Evolutionary conservation across 2,888 invertebrate species (phyloP).

Genomic region (Plagiodera versicolora): DNA sequence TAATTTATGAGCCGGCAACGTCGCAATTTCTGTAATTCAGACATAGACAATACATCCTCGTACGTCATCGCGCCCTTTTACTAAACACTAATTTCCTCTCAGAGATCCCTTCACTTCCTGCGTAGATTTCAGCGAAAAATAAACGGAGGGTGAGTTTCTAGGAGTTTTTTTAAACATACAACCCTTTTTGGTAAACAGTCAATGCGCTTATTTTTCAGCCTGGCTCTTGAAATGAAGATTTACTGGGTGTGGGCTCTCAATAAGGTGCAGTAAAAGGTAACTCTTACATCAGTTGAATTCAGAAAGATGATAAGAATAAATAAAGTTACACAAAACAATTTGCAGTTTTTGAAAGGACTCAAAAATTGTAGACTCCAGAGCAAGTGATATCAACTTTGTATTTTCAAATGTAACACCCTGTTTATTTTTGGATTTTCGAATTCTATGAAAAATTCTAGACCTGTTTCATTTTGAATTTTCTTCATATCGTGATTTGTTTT

Average conservation of each 20-base stretch:
- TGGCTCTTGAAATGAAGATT: slow-evolving; percentile 16
- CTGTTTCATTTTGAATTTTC: no score
- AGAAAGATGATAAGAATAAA: no score
- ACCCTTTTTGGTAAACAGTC: slow-evolving; percentile 21
- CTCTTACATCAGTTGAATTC: no score
- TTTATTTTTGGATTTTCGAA: no score
- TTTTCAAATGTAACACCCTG: no score
- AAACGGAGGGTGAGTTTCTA: slow-evolving; percentile 7
- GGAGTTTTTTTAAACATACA: slow-evolving; percentile 19
- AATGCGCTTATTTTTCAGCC: slow-evolving; percentile 18
- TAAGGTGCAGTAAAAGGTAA: slow-evolving; percentile 1
- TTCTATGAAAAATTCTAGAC: no score
- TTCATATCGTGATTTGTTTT: no score
- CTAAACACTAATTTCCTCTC: slow-evolving; percentile 7
- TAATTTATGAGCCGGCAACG: no score
- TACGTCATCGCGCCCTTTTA: slow-evolving; percentile 4
- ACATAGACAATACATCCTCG: slow-evolving; percentile 2
- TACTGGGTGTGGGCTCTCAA: background rate
- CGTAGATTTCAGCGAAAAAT: background rate
- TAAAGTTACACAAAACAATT: no score
- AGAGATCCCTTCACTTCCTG: background rate
- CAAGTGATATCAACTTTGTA: no score
- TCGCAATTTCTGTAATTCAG: background rate
- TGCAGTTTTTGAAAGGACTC: no score
- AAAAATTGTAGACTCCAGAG: no score